A percentile compares a stretch with the other conserved stretches of the same genome.
phyloP scores from a whole-genome alignment of 2,113 vertebrate genomes.

The Megaceryle torquata region DNA sequence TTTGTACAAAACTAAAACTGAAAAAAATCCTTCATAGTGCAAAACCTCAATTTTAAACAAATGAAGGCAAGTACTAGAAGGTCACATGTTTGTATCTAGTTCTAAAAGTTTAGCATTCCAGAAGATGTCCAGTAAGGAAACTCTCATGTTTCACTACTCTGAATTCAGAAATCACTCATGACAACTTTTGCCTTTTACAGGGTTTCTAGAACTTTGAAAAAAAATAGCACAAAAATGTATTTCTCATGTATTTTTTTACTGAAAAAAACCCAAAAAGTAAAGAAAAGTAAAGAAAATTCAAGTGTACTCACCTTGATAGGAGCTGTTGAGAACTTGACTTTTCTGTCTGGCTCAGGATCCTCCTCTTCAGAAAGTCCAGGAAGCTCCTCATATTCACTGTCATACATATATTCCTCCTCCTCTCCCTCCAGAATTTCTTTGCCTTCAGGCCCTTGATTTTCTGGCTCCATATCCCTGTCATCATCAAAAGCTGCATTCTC shows the following conservation, averaged over 20 bases:
- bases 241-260: neutral
- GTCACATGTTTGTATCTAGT: neutral
- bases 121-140: neutral
- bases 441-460: constrained; percentile 54
- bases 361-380: constrained; percentile 89
- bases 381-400: constrained; percentile 80
- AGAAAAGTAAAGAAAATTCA: neutral
- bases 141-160: neutral
- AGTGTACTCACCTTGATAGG: constrained; percentile 81
- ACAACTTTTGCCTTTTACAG: neutral
- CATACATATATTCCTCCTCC: constrained; percentile 67
- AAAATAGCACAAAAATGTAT: neutral
- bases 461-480: constrained; percentile 77
- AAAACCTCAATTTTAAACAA: neutral
- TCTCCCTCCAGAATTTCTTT: constrained; percentile 66
- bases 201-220: neutral
- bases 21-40: neutral
- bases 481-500: constrained; percentile 91
- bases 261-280: neutral
- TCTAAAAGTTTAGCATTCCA: neutral
- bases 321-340: constrained; percentile 86
- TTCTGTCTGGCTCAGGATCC: constrained; percentile 74
- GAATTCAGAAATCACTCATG: neutral
- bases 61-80: neutral
- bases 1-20: neutral